Evolutionary conservation across 1,140 invertebrate species (phyloP).

Genomic region (Aphaenogaster floridana): DNA sequence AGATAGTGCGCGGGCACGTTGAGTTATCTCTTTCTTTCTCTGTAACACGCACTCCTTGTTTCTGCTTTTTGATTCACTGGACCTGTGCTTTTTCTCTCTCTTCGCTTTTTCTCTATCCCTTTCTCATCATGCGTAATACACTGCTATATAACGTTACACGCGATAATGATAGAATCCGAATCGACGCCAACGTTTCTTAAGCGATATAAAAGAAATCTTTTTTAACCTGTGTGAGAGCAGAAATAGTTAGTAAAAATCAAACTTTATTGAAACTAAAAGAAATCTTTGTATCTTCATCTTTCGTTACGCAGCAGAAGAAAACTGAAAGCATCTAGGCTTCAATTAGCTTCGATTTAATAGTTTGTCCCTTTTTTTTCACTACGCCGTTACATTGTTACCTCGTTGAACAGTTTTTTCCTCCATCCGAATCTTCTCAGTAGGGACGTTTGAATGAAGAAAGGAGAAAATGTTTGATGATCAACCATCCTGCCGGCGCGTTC

Average conservation of each 20-base stretch:
- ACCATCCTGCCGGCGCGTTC: conserved; percentile 30
- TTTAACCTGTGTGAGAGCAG: background rate
- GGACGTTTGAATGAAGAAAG: conserved; percentile 43
- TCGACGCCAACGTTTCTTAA: conserved; percentile 32
- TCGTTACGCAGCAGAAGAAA: background rate
- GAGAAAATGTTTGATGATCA: conserved; percentile 38
- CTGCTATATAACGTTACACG: background rate
- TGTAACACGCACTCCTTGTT: background rate
- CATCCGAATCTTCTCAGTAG: background rate
- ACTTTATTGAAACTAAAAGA: background rate
- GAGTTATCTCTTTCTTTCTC: conserved; percentile 46
- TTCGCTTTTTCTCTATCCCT: conserved; percentile 23
- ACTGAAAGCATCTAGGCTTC: background rate
- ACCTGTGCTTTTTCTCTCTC: conserved; percentile 4
- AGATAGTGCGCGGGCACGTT: conserved; percentile 74
- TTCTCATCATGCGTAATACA: background rate
- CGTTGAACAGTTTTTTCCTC: background rate
- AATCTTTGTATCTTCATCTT: background rate
- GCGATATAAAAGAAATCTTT: background rate
- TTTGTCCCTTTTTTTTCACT: background rate
- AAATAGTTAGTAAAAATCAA: conserved; percentile 4
- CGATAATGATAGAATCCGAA: conserved; percentile 35
- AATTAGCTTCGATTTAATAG: conserved; percentile 21
- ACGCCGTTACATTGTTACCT: conserved; percentile 19
- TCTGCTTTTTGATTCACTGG: background rate